Conservation (phyloP, 2,113 vertebrate genomes). For the Pelodiscus sinensis region DNA sequence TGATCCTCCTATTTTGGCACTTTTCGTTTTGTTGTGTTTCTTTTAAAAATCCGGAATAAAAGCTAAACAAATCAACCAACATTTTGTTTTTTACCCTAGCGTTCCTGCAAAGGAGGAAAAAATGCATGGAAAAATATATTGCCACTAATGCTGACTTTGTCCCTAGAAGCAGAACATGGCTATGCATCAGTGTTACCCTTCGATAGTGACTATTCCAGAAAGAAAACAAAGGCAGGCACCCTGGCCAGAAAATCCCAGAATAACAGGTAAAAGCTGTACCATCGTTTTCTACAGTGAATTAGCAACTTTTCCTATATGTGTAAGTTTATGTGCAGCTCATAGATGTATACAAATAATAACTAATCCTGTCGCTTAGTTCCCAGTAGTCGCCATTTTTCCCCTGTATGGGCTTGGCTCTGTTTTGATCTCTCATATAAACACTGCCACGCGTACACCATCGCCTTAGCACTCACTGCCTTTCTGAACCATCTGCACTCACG, state of each 20-base stretch:
- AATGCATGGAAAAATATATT: slow-evolving; percentile 74
- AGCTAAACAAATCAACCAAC: slow-evolving; percentile 64
- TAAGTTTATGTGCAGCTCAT: slow-evolving; percentile 43
- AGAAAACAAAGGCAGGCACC: slow-evolving; percentile 93
- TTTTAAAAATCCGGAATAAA: slow-evolving; percentile 63
- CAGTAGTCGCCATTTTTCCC: slow-evolving; percentile 79
- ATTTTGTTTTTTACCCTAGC: slow-evolving; percentile 69
- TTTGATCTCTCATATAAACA: slow-evolving; percentile 89
- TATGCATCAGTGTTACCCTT: slow-evolving; percentile 97
- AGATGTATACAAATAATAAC: slow-evolving; percentile 67
- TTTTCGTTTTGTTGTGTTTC: neutral
- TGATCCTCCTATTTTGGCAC: slow-evolving; percentile 56
- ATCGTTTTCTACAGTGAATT: slow-evolving; percentile 63
- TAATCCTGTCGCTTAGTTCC: slow-evolving; percentile 56
- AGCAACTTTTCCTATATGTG: slow-evolving; percentile 72
- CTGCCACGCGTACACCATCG: slow-evolving; percentile 95
- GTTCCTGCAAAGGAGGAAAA: slow-evolving; percentile 72
- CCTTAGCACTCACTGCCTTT: slow-evolving; percentile 63
- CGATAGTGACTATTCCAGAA: slow-evolving; percentile 92
- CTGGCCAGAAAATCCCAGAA: slow-evolving; percentile 93
- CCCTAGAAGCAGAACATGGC: slow-evolving; percentile 96
- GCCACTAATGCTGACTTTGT: slow-evolving; percentile 79
- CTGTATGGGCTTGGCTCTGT: slow-evolving; percentile 85
- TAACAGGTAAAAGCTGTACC: slow-evolving; percentile 88
- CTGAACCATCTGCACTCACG: slow-evolving; percentile 47